phyloP scores from a whole-genome alignment of 2,113 vertebrate species.

The Fulmarus glacialis region DNA sequence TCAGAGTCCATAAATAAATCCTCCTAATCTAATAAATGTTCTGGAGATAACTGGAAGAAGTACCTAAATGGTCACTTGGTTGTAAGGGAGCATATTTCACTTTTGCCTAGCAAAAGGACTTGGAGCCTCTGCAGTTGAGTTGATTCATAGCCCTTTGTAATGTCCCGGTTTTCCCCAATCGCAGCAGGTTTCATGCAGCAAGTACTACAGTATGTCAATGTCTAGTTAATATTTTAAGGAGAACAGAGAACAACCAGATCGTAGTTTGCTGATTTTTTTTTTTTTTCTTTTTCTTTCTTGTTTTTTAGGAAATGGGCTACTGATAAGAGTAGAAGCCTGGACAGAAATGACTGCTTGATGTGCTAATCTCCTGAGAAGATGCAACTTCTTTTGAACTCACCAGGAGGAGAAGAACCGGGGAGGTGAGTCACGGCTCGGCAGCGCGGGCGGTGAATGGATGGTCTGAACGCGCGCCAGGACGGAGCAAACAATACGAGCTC shows the following conservation, averaged over 20 bases:
- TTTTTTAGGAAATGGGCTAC: not conserved
- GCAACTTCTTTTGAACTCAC: not conserved
- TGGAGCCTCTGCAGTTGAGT: conserved; percentile 24
- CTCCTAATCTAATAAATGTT: conserved; percentile 67
- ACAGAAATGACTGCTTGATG: not conserved
- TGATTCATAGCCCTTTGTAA: conserved; percentile 67
- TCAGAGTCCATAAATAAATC: conserved; percentile 67
- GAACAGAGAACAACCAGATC: not conserved
- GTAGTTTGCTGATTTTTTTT: not conserved
- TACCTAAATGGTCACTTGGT: conserved; percentile 58
- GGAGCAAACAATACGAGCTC: not conserved
- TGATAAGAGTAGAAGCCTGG: not conserved
- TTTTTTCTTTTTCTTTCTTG: rapidly evolving
- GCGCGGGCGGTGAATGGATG: not conserved
- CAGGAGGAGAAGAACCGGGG: not conserved
- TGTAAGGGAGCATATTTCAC: conserved; percentile 61
- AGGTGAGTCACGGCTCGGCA: not conserved
- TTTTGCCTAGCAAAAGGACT: not conserved
- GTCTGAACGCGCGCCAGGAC: not conserved
- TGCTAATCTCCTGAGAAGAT: not conserved
- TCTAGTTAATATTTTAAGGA: conserved; percentile 54
- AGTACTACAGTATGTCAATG: conserved; percentile 34
- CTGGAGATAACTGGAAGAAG: conserved; percentile 70
- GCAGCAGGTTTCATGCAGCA: conserved; percentile 50
- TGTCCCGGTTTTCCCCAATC: conserved; percentile 41